Conservation (phyloP, 2,113 vertebrate species). For the Serinus canaria region DNA sequence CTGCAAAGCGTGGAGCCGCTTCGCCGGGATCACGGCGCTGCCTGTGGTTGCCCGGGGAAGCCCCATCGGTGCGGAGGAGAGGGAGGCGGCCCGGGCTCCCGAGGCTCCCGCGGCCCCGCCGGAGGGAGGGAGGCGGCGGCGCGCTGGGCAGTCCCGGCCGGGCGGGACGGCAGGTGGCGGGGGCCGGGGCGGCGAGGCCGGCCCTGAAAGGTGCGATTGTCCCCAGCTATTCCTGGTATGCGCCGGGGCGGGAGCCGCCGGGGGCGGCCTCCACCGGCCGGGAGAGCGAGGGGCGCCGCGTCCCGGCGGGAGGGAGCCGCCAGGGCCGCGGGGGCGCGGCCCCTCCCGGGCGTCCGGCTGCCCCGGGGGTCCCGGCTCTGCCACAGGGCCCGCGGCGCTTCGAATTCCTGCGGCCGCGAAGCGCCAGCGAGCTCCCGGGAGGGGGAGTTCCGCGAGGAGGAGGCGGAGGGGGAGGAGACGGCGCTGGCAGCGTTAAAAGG, state of each 20-base stretch:
- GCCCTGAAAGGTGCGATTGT: no score
- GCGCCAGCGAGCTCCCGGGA: not conserved
- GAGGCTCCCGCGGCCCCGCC: not conserved
- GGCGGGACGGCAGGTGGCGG: not conserved
- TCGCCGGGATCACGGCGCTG: not conserved
- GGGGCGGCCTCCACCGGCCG: no score
- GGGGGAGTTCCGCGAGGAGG: not conserved
- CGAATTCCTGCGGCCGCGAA: not conserved
- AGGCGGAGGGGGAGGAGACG: not conserved
- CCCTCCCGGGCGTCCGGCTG: no score
- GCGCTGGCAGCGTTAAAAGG: slow-evolving; percentile 35
- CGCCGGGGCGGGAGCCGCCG: no score
- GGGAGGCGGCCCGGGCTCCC: not conserved
- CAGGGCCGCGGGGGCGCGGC: no score
- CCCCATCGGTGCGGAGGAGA: not conserved
- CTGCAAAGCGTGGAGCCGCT: not conserved
- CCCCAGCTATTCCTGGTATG: no score
- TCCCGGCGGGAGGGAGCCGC: no score
- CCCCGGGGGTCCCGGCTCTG: not conserved
- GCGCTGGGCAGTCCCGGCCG: not conserved
- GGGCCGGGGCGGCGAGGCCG: no score
- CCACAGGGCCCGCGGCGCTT: not conserved
- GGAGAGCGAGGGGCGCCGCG: no score
- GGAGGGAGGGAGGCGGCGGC: not conserved
- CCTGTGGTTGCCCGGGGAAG: not conserved